Base-by-base conservation (phyloP, 2,888 invertebrate species). In the Heteromyza rotundicornis region DNA sequence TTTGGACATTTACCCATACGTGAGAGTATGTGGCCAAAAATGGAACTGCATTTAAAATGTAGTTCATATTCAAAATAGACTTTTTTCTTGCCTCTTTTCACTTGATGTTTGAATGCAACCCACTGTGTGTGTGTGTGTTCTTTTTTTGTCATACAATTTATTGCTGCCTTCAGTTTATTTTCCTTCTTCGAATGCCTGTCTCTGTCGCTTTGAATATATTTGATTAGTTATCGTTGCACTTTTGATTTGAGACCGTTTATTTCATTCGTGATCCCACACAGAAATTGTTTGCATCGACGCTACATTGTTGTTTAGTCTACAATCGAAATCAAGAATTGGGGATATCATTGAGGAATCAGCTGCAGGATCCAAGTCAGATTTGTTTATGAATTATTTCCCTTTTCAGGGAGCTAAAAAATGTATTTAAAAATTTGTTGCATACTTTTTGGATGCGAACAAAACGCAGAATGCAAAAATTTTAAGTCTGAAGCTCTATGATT, bases 251-350 rank as follows among this genome's bases (percentile, higher is more conserved):
- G 32, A 12, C 32, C 32, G 32, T 32, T 32, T 32, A 32, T 32
- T 32, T 32, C 12, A 56, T 60, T 49, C 12, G 32, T 20, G 24
- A 19, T 50, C 59, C 53, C 52, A 53, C 40, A 32, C 53, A 27
- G 49, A 17, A 24, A 50, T 12, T 12, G 3, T 22, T 20, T 32
- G 22, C 55, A 36, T 10, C 2, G n/a, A 27, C 23, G 22, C 50
- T 32, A 12, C n/a, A n/a, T 32, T 32, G 32, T 32, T 32, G 32
- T 8, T 32, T 32, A 8, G 32, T 12, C 12, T 32, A 32, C 12
- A n/a, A n/a, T n/a, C n/a, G n/a, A n/a, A n/a, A n/a, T n/a, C n/a
- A n/a, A n/a, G n/a, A n/a, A n/a, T n/a, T n/a, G n/a, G n/a, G n/a
- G n/a, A n/a, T n/a, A n/a, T n/a, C n/a, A n/a, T n/a, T n/a, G n/a